A percentile compares a stretch with the other conserved stretches of the same genome.
Conservation (phyloP, 1,140 invertebrate genomes). For the Sogatella furcifera region DNA sequence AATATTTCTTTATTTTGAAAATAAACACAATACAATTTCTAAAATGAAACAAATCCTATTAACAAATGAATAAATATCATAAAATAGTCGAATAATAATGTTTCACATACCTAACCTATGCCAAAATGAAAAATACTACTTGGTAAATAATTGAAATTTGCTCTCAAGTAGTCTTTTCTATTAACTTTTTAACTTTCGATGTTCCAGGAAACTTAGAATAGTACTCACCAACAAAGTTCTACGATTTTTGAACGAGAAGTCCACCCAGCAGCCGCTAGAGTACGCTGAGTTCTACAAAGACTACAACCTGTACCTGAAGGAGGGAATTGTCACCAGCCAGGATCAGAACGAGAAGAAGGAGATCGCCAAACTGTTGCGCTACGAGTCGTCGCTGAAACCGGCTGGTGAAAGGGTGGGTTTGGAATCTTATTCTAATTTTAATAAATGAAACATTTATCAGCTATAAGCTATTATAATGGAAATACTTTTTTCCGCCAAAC, state of each 20-base stretch:
- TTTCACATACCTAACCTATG: no score
- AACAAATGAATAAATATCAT: no score
- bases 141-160: background rate
- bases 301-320: conserved; percentile 88
- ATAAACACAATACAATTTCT: no score
- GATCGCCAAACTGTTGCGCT: conserved; percentile 80
- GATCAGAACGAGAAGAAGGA: conserved; percentile 81
- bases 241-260: conserved; percentile 75
- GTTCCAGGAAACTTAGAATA: conserved; percentile 64
- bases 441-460: no score
- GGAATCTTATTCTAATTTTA: no score
- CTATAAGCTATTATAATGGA: no score
- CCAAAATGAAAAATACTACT: no score
- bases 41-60: no score
- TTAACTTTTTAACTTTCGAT: background rate
- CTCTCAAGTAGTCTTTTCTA: background rate
- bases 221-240: conserved; percentile 78
- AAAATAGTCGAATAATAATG: no score
- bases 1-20: no score
- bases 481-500: no score
- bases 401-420: conserved; percentile 55
- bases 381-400: conserved; percentile 76
- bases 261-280: conserved; percentile 70
- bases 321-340: conserved; percentile 79
- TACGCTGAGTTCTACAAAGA: conserved; percentile 84